A percentile compares a stretch with the other conserved stretches of the same genome.
Conservation (phyloP, 2,113 vertebrate species). For the Urocitellus parryii region DNA sequence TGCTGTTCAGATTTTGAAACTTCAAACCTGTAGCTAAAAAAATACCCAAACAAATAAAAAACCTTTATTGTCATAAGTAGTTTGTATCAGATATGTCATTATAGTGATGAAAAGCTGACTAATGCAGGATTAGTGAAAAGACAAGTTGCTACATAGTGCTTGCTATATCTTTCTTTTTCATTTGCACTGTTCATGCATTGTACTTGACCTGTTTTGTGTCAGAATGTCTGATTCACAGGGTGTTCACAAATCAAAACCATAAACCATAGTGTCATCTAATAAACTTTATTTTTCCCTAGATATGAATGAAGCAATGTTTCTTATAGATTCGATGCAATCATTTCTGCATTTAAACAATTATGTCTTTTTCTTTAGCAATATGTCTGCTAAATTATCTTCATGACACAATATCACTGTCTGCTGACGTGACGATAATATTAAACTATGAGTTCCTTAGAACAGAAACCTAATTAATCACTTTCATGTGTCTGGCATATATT, state of each 20-base stretch:
- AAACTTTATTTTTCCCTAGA: neutral
- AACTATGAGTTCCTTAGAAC: neutral
- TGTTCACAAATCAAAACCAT: slow-evolving; percentile 47
- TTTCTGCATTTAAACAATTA: slow-evolving; percentile 53
- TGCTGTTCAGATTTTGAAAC: neutral
- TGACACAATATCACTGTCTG: neutral
- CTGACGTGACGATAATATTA: slow-evolving; percentile 22
- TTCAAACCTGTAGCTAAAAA: neutral
- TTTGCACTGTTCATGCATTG: neutral
- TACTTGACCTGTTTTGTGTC: slow-evolving; percentile 36
- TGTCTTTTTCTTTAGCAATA: slow-evolving; percentile 40
- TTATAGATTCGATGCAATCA: slow-evolving; percentile 47
- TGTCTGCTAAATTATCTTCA: slow-evolving; percentile 28
- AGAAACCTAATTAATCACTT: slow-evolving; percentile 33
- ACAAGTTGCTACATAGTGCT: neutral
- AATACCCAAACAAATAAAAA: no score
- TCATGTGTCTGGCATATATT: neutral
- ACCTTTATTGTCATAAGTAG: neutral
- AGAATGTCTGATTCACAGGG: slow-evolving; percentile 33
- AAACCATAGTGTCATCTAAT: neutral
- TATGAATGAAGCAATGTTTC: neutral
- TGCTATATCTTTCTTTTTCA: neutral
- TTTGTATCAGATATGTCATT: neutral
- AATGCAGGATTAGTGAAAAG: neutral
- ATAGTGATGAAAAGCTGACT: neutral